Conservation (phyloP, 2,797 vertebrate genomes). For the Arrhamphus sclerolepis region DNA sequence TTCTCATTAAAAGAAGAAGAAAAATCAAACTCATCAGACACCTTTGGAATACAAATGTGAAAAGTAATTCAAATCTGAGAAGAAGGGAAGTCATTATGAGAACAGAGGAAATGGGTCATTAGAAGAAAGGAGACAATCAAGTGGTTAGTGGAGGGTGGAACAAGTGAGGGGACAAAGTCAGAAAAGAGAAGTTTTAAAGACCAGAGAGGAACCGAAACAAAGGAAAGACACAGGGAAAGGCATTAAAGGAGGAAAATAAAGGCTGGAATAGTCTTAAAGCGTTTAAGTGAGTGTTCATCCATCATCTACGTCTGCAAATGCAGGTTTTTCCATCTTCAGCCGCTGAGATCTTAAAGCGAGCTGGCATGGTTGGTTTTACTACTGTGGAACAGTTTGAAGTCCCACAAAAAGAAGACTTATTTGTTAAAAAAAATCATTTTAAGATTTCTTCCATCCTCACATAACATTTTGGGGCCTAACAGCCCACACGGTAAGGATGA, state of each 20-base stretch:
- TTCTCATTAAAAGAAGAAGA: too few species aligned
- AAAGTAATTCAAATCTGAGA: background rate
- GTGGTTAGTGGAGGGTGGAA: background rate
- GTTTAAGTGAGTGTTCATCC: background rate
- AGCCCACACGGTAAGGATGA: too few species aligned
- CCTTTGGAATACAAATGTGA: background rate
- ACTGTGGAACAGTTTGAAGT: too few species aligned
- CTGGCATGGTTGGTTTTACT: too few species aligned
- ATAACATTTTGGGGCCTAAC: too few species aligned
- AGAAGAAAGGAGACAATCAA: background rate
- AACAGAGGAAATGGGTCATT: conserved; percentile 9
- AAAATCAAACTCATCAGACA: too few species aligned
- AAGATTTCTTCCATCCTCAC: too few species aligned
- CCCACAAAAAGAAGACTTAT: too few species aligned
- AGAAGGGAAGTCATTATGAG: conserved; percentile 15
- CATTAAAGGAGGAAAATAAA: too few species aligned
- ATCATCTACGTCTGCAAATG: background rate
- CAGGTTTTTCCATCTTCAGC: background rate
- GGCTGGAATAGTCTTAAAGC: background rate
- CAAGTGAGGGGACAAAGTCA: background rate
- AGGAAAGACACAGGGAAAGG: background rate
- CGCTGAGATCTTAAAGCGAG: too few species aligned
- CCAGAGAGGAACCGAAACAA: background rate
- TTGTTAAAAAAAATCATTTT: too few species aligned
- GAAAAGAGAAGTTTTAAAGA: background rate